A percentile compares a stretch with the other conserved stretches of the same genome.
phyloP scores from a whole-genome alignment of 2,113 vertebrate genomes.

The Onychostruthus taczanowskii region DNA sequence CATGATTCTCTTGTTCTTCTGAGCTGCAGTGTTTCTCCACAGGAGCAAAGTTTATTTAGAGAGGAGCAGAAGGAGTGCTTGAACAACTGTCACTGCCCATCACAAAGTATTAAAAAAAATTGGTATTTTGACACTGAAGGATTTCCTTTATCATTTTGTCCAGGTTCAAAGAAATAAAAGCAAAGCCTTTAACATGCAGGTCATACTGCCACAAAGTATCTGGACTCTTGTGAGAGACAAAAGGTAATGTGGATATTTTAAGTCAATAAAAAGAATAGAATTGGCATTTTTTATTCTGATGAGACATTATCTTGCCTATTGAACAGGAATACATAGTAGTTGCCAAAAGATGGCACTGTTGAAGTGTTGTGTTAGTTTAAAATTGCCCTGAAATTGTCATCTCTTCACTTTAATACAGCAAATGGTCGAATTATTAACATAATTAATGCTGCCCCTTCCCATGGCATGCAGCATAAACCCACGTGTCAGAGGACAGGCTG shows the following conservation, averaged over 20 bases:
- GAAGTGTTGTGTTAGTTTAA: constrained; percentile 34
- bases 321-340: neutral
- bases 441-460: constrained; percentile 65
- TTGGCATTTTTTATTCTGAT: neutral
- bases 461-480: constrained; percentile 33
- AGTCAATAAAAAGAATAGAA: neutral
- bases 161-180: neutral
- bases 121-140: neutral
- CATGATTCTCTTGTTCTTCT: neutral
- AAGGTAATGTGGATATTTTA: neutral
- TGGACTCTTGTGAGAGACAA: neutral
- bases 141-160: neutral
- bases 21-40: neutral
- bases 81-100: neutral
- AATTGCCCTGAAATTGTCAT: neutral
- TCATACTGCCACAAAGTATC: neutral
- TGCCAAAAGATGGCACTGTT: constrained; percentile 78
- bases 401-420: constrained; percentile 37
- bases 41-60: neutral
- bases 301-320: neutral
- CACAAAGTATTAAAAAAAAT: neutral
- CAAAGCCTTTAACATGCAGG: neutral
- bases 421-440: constrained; percentile 51
- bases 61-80: neutral
- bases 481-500: neutral